A percentile compares a stretch with the other conserved stretches of the same genome.
These are phyloP conservation scores for Esox masquinongy DNA, from an alignment of 2,797 vertebrate species.

Conservation along the genomic window DNA sequence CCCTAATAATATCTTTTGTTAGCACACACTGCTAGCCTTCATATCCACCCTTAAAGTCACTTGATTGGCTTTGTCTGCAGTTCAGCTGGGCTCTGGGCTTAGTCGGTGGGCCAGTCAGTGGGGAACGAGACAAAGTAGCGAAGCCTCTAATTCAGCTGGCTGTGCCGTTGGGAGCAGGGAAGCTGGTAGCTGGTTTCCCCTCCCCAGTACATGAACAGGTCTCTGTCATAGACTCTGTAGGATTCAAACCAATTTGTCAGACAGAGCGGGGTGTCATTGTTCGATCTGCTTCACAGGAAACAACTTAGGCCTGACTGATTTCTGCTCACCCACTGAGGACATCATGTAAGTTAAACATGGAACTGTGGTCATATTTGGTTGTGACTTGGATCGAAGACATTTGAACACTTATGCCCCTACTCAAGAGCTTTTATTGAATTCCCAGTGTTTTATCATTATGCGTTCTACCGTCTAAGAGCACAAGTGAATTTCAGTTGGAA, in stretches of 20 bases:
- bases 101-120: constrained; percentile 31
- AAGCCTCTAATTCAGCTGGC: constrained; percentile 41
- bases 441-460: too few relatives aligned
- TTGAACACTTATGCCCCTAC: too few relatives aligned
- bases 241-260: constrained; percentile 73
- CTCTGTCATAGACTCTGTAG: constrained; percentile 65
- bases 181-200: constrained; percentile 1
- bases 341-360: too few relatives aligned
- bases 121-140: constrained; percentile 24
- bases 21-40: background rate
- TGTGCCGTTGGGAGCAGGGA: constrained; percentile 24
- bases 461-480: too few relatives aligned
- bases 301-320: constrained; percentile 55
- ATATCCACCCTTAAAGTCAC: background rate
- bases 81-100: constrained; percentile 17
- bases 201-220: constrained; percentile 18
- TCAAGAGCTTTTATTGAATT: too few relatives aligned
- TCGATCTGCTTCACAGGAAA: constrained; percentile 64
- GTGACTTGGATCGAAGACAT: too few relatives aligned
- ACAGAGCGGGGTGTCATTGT: constrained; percentile 72
- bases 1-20: background rate
- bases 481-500: too few relatives aligned
- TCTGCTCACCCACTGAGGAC: background rate
- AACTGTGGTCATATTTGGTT: too few relatives aligned
- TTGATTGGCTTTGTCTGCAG: constrained; percentile 30